Evolutionary conservation across 2,113 vertebrate species (phyloP), one percentile per base, ranked within the genome.

Genomic region (Hippocampus abdominalis): DNA sequence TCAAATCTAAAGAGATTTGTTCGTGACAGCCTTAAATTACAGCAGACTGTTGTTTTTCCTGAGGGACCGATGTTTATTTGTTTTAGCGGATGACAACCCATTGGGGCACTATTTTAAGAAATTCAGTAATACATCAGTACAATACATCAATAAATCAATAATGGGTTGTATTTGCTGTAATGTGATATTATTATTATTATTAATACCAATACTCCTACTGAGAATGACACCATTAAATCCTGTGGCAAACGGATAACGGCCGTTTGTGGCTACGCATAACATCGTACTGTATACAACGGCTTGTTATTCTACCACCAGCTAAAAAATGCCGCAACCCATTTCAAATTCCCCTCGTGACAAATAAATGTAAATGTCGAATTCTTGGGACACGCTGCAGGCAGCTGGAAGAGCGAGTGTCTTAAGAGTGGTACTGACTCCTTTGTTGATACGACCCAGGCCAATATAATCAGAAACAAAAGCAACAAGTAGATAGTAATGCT

Each of bases 381-480:
- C 63, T 76, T 75, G 78, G 78, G 78, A 77, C 65, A 82, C 69
- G 20, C 23, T 40, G 69, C 20, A 39, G 51, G 54, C 68, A 69
- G 78, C 71, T 77, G 66, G 67, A 84, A 74, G 68, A 64, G 76
- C 79, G 80, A 72, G 74, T 64, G 75, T 84, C 81, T 81, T 66
- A 70, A 71, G 69, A 81, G 81, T 62, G 70, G 71, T 76, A 72
- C 69, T 66, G 72, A 72, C 70, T 62, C 71, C 64, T 21, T 29
- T 90, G 88, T 88, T 90, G 75, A 89, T 78, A 88, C 85, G 77
- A 89, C 77, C 69, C 81, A 65, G 64, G 84, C 87, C 80, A 87
- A 85, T 69, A 82, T 79, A 81, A 90, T 89, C 82, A 82, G 72
- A 82, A 83, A 86, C 78, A 88, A 83, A 36, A 69, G 84, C 11